Evolutionary conservation across 2,113 vertebrate genomes (phyloP).

Genomic region (Phasianus colchicus): DNA sequence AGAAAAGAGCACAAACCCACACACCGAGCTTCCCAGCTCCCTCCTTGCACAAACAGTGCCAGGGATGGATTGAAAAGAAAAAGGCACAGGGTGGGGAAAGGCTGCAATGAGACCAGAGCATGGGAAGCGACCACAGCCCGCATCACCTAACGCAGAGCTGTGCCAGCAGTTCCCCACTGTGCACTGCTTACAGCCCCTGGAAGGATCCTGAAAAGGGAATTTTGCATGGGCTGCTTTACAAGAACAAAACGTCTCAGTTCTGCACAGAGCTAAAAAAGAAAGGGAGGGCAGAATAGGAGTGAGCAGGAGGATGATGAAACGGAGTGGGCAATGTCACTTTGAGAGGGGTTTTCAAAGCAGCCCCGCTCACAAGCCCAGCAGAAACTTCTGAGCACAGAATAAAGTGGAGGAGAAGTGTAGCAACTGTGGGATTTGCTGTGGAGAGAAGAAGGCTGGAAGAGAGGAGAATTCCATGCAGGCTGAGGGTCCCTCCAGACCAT

Average conservation of each 20-base stretch:
- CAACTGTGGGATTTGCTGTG: no score
- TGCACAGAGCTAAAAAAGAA: background rate
- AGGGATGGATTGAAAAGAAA: background rate
- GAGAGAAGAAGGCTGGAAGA: background rate
- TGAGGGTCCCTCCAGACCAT: no score
- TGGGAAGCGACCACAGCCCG: conserved; percentile 10
- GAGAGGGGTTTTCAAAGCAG: background rate
- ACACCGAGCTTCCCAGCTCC: background rate
- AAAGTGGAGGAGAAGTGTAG: no score
- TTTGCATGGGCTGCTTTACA: conserved; percentile 27
- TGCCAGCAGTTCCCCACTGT: conserved; percentile 2
- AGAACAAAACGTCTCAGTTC: conserved; percentile 30
- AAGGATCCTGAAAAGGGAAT: conserved; percentile 28
- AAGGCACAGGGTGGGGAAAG: background rate
- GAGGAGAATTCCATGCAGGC: background rate
- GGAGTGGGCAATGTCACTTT: background rate
- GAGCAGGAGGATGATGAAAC: background rate
- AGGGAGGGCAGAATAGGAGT: background rate
- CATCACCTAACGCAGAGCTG: background rate
- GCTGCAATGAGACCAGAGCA: background rate
- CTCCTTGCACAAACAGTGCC: background rate
- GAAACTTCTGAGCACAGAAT: background rate
- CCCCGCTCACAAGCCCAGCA: background rate
- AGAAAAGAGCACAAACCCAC: background rate
- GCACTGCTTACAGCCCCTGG: background rate